phyloP scores from a whole-genome alignment of 2,888 invertebrate species.

The Drosophila aldrichi region DNA sequence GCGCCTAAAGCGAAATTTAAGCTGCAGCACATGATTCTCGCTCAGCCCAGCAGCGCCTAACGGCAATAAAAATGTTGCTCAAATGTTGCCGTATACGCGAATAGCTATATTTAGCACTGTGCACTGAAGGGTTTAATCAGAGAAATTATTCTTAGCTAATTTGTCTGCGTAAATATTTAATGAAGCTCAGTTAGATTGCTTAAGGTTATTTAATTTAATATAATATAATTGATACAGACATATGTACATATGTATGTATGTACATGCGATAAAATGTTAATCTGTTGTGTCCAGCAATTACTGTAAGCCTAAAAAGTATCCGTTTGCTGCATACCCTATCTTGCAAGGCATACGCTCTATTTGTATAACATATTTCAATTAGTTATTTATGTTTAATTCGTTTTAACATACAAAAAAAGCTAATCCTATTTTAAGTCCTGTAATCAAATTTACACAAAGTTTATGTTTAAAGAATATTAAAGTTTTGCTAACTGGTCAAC shows the following conservation, averaged over 20 bases:
- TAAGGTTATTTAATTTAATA: background rate
- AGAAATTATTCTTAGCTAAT: constrained; percentile 2
- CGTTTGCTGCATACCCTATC: background rate
- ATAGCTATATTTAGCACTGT: constrained; percentile 10
- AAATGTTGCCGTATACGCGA: constrained; percentile 2
- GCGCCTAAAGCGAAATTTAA: constrained; percentile 43
- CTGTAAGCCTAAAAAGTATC: too few species aligned
- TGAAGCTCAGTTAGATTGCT: background rate
- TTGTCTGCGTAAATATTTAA: constrained; percentile 1
- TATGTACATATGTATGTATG: too few species aligned
- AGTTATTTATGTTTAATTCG: background rate
- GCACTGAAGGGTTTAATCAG: constrained; percentile 30
- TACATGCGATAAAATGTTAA: too few species aligned
- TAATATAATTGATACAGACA: too few species aligned
- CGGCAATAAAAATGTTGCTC: constrained; percentile 25
- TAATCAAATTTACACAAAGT: constrained; percentile 1
- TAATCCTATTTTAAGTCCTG: background rate
- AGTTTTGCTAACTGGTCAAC: constrained; percentile 3
- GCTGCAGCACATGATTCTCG: constrained; percentile 25
- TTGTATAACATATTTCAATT: background rate
- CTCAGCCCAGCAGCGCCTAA: constrained; percentile 11
- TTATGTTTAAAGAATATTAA: constrained; percentile 24
- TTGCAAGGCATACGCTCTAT: background rate
- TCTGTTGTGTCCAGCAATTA: background rate
- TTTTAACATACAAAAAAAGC: background rate